Evolutionary conservation across 2,888 invertebrate species (phyloP).

Genomic region (Eristalis intricaria): DNA sequence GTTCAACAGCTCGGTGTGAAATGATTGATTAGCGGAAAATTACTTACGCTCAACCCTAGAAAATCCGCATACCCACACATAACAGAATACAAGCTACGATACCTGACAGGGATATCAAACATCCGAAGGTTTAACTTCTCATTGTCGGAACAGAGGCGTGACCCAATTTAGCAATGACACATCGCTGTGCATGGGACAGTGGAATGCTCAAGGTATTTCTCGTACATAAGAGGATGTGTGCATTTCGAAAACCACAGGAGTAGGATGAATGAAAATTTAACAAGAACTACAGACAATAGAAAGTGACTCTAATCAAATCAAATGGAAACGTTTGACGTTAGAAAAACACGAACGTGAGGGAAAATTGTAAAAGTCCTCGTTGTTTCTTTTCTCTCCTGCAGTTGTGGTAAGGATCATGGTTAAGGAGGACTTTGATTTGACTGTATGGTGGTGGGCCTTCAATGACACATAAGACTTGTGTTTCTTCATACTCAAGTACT

Average conservation of each 20-base stretch:
- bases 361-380: constrained; percentile 43
- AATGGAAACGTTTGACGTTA: constrained; percentile 46
- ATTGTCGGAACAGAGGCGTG: constrained; percentile 57
- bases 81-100: background rate
- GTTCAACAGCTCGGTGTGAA: background rate
- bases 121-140: constrained; percentile 37
- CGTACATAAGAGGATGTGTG: background rate
- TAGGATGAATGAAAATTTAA: constrained; percentile 16
- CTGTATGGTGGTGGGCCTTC: no score
- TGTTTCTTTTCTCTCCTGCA: background rate
- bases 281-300: constrained; percentile 61
- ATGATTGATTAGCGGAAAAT: constrained; percentile 43
- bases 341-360: constrained; percentile 37
- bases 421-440: no score
- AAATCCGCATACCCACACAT: background rate
- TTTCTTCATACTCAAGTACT: no score
- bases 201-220: constrained; percentile 2
- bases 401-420: background rate
- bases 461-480: no score
- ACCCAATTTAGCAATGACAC: constrained; percentile 66
- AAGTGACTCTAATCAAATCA: constrained; percentile 69
- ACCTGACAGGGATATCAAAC: background rate
- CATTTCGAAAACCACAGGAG: background rate
- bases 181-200: constrained; percentile 12
- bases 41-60: constrained; percentile 19